Percentiles rank a stretch among this genome's conserved stretches.
phyloP scores from a whole-genome alignment of 1,140 invertebrate genomes.

The Aphaenogaster floridana region DNA sequence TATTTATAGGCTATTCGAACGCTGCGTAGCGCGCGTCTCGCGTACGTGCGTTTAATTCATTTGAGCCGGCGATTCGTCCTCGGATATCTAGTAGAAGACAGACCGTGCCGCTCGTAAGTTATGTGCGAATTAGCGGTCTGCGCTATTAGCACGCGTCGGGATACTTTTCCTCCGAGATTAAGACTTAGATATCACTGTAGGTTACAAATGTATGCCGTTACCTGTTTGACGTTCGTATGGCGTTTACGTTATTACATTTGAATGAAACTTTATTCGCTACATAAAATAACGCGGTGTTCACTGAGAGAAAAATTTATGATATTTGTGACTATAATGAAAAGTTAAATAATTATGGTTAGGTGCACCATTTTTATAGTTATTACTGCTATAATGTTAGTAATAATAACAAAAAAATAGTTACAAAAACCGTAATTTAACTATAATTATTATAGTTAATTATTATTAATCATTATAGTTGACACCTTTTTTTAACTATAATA shows the following conservation, averaged over 20 bases:
- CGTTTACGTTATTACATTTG: constrained; percentile 3
- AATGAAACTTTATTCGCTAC: neutral
- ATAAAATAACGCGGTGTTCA: neutral
- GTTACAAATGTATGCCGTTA: neutral
- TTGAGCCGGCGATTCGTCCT: constrained; percentile 64
- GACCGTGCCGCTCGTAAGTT: constrained; percentile 50
- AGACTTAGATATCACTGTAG: constrained; percentile 1
- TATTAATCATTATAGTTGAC: too few species aligned
- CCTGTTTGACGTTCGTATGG: neutral
- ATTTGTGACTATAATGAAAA: too few species aligned
- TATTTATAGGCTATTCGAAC: constrained; percentile 81
- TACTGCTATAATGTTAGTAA: too few species aligned
- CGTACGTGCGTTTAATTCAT: constrained; percentile 77
- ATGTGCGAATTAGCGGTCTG: constrained; percentile 57
- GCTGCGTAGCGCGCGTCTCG: constrained; percentile 69
- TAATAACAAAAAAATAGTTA: too few species aligned
- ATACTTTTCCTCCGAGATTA: neutral
- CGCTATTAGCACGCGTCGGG: constrained; percentile 19
- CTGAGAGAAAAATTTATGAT: too few species aligned
- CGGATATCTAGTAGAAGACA: constrained; percentile 50
- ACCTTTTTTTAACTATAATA: too few species aligned
- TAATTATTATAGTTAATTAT: too few species aligned
- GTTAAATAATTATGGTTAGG: too few species aligned
- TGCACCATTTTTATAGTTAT: too few species aligned
- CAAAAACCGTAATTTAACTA: too few species aligned